Percentiles rank a stretch among this genome's conserved stretches.
These are phyloP conservation scores for Pycnonotus jocosus DNA, from an alignment of 2,113 vertebrate genomes.

Conservation along the genomic window DNA sequence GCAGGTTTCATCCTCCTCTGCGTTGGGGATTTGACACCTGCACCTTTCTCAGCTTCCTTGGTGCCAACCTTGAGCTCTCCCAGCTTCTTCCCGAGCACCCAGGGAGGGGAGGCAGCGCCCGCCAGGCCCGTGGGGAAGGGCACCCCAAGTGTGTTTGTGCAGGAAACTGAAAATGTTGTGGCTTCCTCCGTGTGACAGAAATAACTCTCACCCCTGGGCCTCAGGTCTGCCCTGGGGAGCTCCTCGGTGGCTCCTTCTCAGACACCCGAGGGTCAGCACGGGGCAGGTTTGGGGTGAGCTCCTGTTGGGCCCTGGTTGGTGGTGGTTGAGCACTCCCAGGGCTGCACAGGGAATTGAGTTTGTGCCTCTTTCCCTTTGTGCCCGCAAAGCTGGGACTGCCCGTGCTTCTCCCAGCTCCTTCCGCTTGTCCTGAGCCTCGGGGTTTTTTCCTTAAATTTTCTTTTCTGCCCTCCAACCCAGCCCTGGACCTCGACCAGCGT, in stretches of 20 bases:
- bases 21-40: rapidly evolving
- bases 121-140: neutral
- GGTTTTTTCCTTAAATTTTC: neutral
- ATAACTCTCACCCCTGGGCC: neutral
- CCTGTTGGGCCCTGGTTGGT: rapidly evolving
- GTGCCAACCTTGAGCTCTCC: neutral
- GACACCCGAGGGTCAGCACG: neutral
- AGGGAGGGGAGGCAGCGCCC: neutral
- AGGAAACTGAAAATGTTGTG: neutral
- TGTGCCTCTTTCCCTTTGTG: neutral
- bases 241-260: neutral
- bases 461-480: neutral
- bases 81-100: neutral
- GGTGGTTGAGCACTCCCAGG: rapidly evolving
- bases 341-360: too few species aligned
- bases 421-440: too few species aligned
- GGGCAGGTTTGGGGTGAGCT: neutral
- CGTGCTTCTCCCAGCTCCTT: neutral
- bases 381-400: neutral
- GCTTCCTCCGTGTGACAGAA: conserved; percentile 6
- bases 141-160: neutral
- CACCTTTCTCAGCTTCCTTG: rapidly evolving
- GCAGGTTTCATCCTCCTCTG: neutral
- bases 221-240: neutral
- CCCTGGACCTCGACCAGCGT: neutral